These are phyloP conservation scores for Choristoneura rosaceana DNA, from an alignment of 2,888 invertebrate genomes.

Conservation along the genomic window DNA sequence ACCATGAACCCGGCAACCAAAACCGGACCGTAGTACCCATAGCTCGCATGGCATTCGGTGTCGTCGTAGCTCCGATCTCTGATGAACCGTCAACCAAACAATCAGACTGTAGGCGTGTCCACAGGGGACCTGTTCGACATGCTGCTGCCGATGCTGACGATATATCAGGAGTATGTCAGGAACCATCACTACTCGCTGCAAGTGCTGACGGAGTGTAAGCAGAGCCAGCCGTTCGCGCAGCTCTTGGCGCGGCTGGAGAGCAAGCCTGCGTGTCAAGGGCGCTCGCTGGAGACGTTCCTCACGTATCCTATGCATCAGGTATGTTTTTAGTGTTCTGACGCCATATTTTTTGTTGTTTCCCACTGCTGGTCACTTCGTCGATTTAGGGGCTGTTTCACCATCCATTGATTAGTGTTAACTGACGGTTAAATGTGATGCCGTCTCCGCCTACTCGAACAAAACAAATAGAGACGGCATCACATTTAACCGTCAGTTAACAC, in stretches of 20 bases:
- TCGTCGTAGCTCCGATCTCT: slow-evolving; percentile 37
- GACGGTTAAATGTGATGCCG: no score
- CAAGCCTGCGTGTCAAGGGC: slow-evolving; percentile 93
- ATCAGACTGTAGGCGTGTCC: slow-evolving; percentile 52
- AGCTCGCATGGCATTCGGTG: slow-evolving; percentile 41
- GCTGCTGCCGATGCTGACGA: slow-evolving; percentile 96
- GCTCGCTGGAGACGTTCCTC: slow-evolving; percentile 94
- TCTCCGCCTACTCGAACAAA: no score
- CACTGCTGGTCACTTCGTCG: no score
- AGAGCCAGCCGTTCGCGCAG: slow-evolving; percentile 91
- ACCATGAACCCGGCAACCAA: slow-evolving; percentile 1
- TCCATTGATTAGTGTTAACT: no score
- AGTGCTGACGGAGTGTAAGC: slow-evolving; percentile 96
- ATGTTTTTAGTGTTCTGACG: background rate
- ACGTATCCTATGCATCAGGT: slow-evolving; percentile 98
- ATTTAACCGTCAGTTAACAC: no score
- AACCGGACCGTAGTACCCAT: background rate
- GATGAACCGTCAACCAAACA: slow-evolving; percentile 36
- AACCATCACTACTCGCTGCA: slow-evolving; percentile 98
- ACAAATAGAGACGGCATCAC: no score
- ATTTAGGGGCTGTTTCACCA: no score
- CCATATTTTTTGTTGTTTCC: no score
- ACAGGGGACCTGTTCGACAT: slow-evolving; percentile 97
- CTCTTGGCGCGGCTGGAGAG: slow-evolving; percentile 93
- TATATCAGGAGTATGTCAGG: slow-evolving; percentile 97